Evolutionary conservation across 2,888 invertebrate genomes (phyloP).

Genomic region (Phyllotreta striolata): DNA sequence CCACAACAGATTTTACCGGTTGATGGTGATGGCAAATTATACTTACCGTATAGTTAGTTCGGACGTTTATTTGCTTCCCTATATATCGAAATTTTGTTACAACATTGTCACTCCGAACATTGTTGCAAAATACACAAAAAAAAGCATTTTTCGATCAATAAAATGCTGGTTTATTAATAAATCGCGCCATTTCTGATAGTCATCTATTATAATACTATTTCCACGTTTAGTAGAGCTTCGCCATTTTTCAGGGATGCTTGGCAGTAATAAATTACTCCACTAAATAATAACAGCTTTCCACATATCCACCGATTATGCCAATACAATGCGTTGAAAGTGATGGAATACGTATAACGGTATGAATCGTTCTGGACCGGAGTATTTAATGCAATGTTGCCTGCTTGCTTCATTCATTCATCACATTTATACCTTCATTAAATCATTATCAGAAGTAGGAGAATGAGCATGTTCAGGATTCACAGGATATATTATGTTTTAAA

Average conservation of each 20-base stretch:
- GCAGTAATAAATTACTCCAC: constrained; percentile 28
- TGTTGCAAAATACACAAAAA: constrained; percentile 2
- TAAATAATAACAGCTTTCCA: constrained; percentile 33
- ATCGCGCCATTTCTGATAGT: neutral
- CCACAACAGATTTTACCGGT: constrained; percentile 23
- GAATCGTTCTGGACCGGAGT: constrained; percentile 22
- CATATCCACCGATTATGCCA: constrained; percentile 26
- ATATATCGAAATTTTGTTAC: constrained; percentile 10
- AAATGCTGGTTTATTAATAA: neutral
- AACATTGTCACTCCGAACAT: neutral
- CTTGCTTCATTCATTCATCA: constrained; percentile 3
- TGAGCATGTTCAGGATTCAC: too few species aligned
- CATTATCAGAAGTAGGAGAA: too few species aligned
- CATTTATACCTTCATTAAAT: too few species aligned
- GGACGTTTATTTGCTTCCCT: constrained; percentile 7
- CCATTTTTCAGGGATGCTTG: constrained; percentile 12
- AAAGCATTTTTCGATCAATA: neutral
- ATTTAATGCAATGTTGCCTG: constrained; percentile 16
- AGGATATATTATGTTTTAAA: neutral
- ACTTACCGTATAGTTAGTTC: constrained; percentile 12
- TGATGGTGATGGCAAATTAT: constrained; percentile 20
- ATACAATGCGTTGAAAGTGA: constrained; percentile 32
- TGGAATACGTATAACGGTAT: constrained; percentile 27
- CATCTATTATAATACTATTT: constrained; percentile 6
- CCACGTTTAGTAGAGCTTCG: neutral